phyloP scores from a whole-genome alignment of 2,797 vertebrate genomes.

The Malurus leucopterus region DNA sequence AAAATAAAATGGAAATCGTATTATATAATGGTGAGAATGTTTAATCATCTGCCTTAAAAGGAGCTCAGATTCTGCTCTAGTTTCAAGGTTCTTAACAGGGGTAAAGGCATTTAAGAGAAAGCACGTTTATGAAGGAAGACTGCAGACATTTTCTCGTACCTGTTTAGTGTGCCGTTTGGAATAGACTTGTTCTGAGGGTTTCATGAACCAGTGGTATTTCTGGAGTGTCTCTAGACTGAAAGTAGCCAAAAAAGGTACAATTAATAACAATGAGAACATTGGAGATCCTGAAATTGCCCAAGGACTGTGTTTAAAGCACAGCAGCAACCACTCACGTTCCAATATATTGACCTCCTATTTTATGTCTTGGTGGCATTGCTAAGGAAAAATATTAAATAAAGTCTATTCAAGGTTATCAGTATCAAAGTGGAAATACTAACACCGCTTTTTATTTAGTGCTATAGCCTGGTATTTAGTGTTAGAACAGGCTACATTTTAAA shows the following conservation, averaged over 20 bases:
- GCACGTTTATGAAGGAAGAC: neutral
- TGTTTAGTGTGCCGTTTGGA: neutral
- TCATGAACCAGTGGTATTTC: neutral
- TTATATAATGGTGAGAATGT: constrained; percentile 68
- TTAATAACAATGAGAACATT: neutral
- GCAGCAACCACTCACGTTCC: neutral
- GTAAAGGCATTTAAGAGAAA: neutral
- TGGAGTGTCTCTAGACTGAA: neutral
- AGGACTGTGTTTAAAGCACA: neutral
- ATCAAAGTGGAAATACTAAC: neutral
- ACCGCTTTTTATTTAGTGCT: neutral
- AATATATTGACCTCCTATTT: neutral
- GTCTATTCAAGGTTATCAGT: neutral
- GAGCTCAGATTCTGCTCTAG: neutral
- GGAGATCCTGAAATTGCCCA: neutral
- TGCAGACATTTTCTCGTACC: neutral
- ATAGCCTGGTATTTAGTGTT: no score
- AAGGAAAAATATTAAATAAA: neutral
- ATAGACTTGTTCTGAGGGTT: neutral
- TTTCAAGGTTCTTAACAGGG: neutral
- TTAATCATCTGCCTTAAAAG: constrained; percentile 10
- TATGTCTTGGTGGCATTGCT: neutral
- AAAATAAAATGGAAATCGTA: constrained; percentile 90
- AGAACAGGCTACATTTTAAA: neutral
- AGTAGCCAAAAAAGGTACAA: neutral